Base-by-base conservation (phyloP, 2,888 invertebrate genomes). In the Ophion costatus region DNA sequence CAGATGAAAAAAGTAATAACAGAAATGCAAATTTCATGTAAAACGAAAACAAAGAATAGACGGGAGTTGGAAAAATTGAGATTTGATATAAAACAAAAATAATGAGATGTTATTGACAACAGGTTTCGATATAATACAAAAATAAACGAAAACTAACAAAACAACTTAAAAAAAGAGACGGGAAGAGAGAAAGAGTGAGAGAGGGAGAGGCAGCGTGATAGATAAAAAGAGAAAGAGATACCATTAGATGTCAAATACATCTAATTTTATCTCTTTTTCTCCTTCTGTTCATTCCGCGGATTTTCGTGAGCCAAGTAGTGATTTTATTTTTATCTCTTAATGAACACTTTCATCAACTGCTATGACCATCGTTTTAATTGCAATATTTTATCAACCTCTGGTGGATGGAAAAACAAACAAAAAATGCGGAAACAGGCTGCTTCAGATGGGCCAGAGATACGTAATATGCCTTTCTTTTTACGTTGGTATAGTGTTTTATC, bases 1-100 rank as follows among this genome's bases (percentile, higher is more conserved):
- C 17, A 17, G 17, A 17, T 51, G 17, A 51, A 51, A 51, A 14
- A 14, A 51, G 51, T 4, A 17, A 17, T 51, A 17, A 51, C 51
- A 17, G 17, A 17, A 14, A 51, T 51, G 14, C 2, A 51, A 51
- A 51, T 51, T 51, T 51, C 17, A 38, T 38, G 51, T 17, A 17
- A 51, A 14, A 29, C 29, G 4, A 17, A 51, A 14, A 29, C 29
- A 29, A 51, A 51, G 0, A 17, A 51, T 17, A 17, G 3, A 51
- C 51, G 14, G 0, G 17, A 0, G 2, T 5, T 3, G 3, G 0
- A 1, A 1, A 1, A 14, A 14, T 17, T 5, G 0, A 17, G 14
- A 51, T 51, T 33, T n/a, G 24, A 56, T 57, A 20, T 56, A 4
- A 57, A 51, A 42, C 29, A 56, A 71, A 56, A 71, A 69, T 38